Conservation (phyloP, 1,140 invertebrate species). For the Nasonia vitripennis region DNA sequence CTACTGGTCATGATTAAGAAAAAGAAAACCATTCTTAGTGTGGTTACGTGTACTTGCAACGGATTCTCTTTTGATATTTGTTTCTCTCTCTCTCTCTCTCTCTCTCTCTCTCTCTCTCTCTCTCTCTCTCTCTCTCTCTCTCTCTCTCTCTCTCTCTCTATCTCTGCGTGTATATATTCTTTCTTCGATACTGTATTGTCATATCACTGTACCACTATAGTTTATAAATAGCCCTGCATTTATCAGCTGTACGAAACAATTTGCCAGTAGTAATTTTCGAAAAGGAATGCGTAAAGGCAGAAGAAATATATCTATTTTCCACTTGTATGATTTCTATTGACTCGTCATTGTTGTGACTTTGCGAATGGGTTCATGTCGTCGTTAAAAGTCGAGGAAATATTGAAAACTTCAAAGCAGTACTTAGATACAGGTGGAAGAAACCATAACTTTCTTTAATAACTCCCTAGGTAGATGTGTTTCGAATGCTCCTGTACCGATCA, state of each 20-base stretch:
- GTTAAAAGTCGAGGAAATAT: neutral
- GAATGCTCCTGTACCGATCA: slow-evolving; percentile 28
- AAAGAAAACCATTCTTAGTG: neutral
- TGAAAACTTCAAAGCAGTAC: neutral
- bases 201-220: neutral
- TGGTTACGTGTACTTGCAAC: neutral
- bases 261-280: slow-evolving; percentile 45
- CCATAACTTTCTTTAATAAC: slow-evolving; percentile 23
- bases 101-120: neutral
- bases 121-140: neutral
- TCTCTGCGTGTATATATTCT: neutral
- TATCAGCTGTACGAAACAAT: neutral
- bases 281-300: slow-evolving; percentile 5
- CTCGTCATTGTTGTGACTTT: slow-evolving; percentile 41
- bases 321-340: slow-evolving; percentile 42
- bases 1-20: slow-evolving; percentile 36
- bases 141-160: neutral
- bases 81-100: neutral
- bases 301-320: slow-evolving; percentile 17
- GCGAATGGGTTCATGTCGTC: slow-evolving; percentile 26
- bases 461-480: slow-evolving; percentile 25
- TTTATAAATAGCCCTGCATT: neutral
- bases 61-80: slow-evolving; percentile 9
- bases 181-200: neutral
- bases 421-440: neutral